Conservation (phyloP, 2,113 vertebrate genomes). For the Geothlypis trichas region DNA sequence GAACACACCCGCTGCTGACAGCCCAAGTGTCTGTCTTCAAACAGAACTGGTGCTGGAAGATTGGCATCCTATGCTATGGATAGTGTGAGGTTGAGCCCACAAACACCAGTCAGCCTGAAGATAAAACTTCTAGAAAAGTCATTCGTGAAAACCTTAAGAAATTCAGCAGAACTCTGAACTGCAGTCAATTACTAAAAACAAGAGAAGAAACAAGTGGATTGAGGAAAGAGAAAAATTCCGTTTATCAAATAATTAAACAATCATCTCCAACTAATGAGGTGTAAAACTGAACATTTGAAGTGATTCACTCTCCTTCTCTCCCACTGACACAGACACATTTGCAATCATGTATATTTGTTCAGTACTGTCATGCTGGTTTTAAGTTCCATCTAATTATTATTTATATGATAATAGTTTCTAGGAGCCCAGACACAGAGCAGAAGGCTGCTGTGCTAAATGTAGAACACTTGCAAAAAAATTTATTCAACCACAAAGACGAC, state of each 20-base stretch:
- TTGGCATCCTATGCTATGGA: background rate
- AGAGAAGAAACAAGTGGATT: background rate
- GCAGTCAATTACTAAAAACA: background rate
- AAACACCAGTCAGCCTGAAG: background rate
- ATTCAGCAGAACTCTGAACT: background rate
- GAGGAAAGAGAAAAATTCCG: background rate
- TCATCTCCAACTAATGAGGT: background rate
- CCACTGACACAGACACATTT: background rate
- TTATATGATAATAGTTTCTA: background rate
- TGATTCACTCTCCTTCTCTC: background rate
- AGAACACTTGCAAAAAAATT: background rate
- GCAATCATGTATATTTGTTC: slow-evolving; percentile 1
- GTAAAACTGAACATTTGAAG: background rate
- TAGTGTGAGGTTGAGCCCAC: background rate
- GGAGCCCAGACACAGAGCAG: background rate
- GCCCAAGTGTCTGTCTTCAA: background rate
- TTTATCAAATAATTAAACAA: background rate
- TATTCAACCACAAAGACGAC: background rate
- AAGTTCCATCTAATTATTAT: background rate
- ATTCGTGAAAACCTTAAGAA: background rate
- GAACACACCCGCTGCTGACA: background rate
- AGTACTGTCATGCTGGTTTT: background rate
- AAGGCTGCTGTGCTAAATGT: background rate
- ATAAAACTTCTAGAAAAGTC: background rate
- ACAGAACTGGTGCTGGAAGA: background rate